Base-by-base conservation (phyloP, 2,797 vertebrate genomes). In the Sardinella longiceps region DNA sequence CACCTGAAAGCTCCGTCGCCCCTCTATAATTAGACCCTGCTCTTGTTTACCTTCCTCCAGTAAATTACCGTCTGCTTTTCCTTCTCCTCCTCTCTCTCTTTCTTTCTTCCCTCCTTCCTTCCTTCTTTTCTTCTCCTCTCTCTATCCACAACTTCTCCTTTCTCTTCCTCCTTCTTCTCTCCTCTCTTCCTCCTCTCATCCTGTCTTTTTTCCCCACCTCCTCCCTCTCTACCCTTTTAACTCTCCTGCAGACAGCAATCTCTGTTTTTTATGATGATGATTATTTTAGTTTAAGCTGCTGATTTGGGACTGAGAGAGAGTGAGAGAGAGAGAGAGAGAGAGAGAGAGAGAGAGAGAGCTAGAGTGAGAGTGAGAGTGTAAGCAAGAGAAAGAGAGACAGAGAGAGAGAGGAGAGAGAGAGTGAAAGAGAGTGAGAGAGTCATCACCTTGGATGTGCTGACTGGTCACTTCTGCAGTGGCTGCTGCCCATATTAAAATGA, bases 401-500 rank as follows among this genome's bases (percentile, higher is more conserved):
- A 66, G 66, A 20, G 1, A 10, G 60, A 66, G n/a, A 0, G 25
- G 60, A 66, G n/a, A 11, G 63, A 30, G 28, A 30, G 63, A 39
- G 63, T 12, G 28, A 30, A 28, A 39, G 12, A 37, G 15, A 37
- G 33, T 5, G 18, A 77, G 2, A 39, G 70, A 77, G 70, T 87
- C 58, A 80, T 39, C 63, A 70, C 63, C 30, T 70, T 39, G 43
- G 66, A 84, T 86, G 81, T 81, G 88, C 90, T 89, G 90, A 91
- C 89, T 84, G 43, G 30, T 70, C 74, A 46, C 39, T 87, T 87
- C 80, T 80, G n/a, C 56, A 81, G 87, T 87, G 83, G 12, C 56
- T 80, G 53, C 56, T 37, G 45, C 39, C 11, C 83, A 58, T 58
- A 87, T 87, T 88, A 66, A 87, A 81, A 85, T 43, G 70, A 51